Conservation (phyloP, 2,113 vertebrate genomes). For the Apus apus region DNA sequence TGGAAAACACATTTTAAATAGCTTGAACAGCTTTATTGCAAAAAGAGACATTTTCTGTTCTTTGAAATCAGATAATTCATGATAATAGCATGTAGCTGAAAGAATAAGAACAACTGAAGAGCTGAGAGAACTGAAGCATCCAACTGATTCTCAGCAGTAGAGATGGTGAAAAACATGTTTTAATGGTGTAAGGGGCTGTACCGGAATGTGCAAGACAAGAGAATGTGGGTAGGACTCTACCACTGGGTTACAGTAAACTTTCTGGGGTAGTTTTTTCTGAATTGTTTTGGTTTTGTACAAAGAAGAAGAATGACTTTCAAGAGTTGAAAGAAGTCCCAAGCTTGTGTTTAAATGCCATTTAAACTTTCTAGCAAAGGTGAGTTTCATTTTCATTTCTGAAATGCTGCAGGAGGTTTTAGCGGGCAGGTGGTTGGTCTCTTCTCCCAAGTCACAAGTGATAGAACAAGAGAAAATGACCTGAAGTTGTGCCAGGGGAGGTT, state of each 20-base stretch:
- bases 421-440: too few relatives aligned
- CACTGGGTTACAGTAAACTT: background rate
- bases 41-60: slow-evolving; percentile 3
- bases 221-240: background rate
- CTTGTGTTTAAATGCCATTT: background rate
- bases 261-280: background rate
- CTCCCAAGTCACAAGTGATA: too few relatives aligned
- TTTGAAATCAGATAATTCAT: slow-evolving; percentile 43
- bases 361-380: background rate
- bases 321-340: background rate
- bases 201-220: background rate
- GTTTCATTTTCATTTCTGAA: background rate
- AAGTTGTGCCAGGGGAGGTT: too few relatives aligned
- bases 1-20: slow-evolving; percentile 50
- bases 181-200: background rate
- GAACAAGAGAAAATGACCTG: too few relatives aligned
- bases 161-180: background rate
- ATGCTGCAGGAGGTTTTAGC: background rate
- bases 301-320: background rate
- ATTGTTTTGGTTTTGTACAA: background rate
- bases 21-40: slow-evolving; percentile 13
- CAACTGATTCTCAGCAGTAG: background rate
- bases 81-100: background rate
- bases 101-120: slow-evolving; percentile 34
- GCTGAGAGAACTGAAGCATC: background rate